A percentile compares a stretch with the other conserved stretches of the same genome.
phyloP scores from a whole-genome alignment of 2,113 vertebrate genomes.

The Malurus elegans region DNA sequence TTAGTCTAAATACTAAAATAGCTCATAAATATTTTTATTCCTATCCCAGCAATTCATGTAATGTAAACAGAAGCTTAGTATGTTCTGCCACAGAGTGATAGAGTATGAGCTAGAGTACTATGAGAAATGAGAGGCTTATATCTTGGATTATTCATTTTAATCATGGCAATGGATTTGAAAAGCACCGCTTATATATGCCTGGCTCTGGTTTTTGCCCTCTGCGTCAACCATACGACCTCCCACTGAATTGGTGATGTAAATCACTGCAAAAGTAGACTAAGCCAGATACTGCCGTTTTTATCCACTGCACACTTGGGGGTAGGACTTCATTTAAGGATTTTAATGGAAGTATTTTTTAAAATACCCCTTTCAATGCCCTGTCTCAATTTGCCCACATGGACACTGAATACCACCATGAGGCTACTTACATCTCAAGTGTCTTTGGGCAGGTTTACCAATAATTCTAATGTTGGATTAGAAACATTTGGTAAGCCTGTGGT shows the following conservation, averaged over 20 bases:
- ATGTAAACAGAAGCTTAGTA: neutral
- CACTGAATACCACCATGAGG: neutral
- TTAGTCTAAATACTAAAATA: slow-evolving; percentile 1
- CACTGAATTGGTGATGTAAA: neutral
- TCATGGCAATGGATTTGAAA: slow-evolving; percentile 11
- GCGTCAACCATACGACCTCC: neutral
- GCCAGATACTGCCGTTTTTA: neutral
- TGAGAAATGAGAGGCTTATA: slow-evolving; percentile 21
- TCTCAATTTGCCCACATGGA: neutral
- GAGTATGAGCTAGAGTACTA: neutral
- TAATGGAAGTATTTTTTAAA: neutral
- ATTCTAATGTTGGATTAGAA: neutral
- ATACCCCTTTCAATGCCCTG: too few species aligned
- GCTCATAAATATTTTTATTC: neutral
- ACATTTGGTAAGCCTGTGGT: neutral
- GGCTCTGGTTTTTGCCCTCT: neutral
- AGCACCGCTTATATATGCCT: neutral
- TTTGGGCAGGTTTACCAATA: neutral
- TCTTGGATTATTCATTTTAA: slow-evolving; percentile 28
- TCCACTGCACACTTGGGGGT: neutral
- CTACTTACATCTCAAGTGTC: neutral
- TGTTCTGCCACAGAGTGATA: neutral
- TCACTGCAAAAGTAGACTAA: neutral
- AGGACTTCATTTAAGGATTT: neutral
- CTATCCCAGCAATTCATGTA: neutral